Conservation (phyloP, 2,888 invertebrate species). For the Biston betularia region DNA sequence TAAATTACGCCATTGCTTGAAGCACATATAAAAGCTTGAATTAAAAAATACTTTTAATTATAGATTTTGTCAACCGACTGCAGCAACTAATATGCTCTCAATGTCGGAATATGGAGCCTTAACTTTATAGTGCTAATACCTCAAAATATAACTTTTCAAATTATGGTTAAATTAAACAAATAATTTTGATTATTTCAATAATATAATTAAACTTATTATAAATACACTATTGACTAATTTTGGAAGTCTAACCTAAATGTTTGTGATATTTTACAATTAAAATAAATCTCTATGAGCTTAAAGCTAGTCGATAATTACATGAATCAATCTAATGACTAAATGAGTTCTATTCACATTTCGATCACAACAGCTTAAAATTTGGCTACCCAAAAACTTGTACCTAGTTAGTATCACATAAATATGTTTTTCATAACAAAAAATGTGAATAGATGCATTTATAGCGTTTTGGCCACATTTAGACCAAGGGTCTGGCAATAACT, state of each 20-base stretch:
- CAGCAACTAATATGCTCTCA: too few species aligned
- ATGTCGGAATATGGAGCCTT: background rate
- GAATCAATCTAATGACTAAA: slow-evolving; percentile 5
- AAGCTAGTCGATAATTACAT: slow-evolving; percentile 11
- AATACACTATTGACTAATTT: slow-evolving; percentile 40
- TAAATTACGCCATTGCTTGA: too few species aligned
- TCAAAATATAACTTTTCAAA: slow-evolving; percentile 25
- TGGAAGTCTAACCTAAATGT: slow-evolving; percentile 31
- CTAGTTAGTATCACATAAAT: too few species aligned
- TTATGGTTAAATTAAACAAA: slow-evolving; percentile 31
- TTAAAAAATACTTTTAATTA: too few species aligned
- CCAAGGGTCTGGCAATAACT: background rate
- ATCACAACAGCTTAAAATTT: background rate
- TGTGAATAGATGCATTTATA: background rate
- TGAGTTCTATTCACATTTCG: background rate
- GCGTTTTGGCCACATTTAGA: background rate
- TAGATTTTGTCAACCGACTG: too few species aligned
- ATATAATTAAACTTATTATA: slow-evolving; percentile 35
- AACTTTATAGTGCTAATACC: slow-evolving; percentile 31
- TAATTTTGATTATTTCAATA: slow-evolving; percentile 23
- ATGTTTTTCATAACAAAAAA: background rate
- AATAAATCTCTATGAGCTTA: slow-evolving; percentile 16
- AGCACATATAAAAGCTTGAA: too few species aligned
- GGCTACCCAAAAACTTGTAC: too few species aligned
- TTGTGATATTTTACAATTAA: slow-evolving; percentile 24